A percentile compares a stretch with the other conserved stretches of the same genome.
These are phyloP conservation scores for Encarsia formosa DNA, from an alignment of 2,888 invertebrate genomes.

Conservation along the genomic window DNA sequence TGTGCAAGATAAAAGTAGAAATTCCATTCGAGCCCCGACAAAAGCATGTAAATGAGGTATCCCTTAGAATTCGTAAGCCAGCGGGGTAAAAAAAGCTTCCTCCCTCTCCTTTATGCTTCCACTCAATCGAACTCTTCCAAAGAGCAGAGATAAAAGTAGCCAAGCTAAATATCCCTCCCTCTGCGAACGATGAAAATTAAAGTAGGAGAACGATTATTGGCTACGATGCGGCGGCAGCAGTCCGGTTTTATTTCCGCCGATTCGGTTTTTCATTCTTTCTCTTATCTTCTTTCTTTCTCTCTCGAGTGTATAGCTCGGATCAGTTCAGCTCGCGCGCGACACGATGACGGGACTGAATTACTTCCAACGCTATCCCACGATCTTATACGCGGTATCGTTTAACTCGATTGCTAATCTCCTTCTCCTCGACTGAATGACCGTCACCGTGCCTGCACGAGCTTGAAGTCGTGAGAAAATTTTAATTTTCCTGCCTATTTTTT, in stretches of 20 bases:
- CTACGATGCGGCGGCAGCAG: background rate
- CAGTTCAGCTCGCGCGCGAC: background rate
- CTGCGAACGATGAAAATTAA: conserved; percentile 21
- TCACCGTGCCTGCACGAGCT: too few relatives aligned
- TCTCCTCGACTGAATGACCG: too few relatives aligned
- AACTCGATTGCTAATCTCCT: too few relatives aligned
- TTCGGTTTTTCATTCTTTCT: conserved; percentile 1
- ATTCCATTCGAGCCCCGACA: conserved; percentile 21
- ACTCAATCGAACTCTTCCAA: too few relatives aligned
- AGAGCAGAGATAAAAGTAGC: background rate
- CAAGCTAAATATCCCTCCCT: background rate
- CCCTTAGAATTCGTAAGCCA: conserved; percentile 23
- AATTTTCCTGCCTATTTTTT: too few relatives aligned
- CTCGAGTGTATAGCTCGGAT: background rate
- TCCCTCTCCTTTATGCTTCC: too few relatives aligned
- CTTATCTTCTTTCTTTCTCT: background rate
- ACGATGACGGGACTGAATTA: background rate
- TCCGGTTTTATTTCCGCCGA: conserved; percentile 23
- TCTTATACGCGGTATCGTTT: conserved; percentile 6
- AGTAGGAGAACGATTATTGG: conserved; percentile 15
- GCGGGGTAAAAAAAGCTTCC: too few relatives aligned
- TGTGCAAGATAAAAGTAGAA: too few relatives aligned
- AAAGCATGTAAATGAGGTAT: conserved; percentile 26
- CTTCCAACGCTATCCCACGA: background rate
- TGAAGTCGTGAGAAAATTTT: too few relatives aligned